Evolutionary conservation across 2,888 invertebrate species (phyloP).

Genomic region (Brachyopa scutellaris): DNA sequence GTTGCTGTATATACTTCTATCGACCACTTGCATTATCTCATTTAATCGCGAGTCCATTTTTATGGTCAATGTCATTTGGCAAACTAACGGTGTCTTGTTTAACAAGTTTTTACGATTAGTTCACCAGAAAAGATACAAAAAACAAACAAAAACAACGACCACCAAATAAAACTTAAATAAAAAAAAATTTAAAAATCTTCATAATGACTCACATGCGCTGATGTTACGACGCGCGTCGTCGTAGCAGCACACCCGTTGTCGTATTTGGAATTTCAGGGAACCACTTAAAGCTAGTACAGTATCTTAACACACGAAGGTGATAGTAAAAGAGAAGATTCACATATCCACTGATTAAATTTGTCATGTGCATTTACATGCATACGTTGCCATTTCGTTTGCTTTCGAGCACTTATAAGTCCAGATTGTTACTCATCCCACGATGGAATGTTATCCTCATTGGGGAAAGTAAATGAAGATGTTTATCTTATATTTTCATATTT

Average conservation of each 20-base stretch:
- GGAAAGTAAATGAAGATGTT: no score
- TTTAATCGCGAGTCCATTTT: conserved; percentile 27
- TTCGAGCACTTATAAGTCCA: no score
- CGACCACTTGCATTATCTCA: not conserved
- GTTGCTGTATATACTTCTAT: no score
- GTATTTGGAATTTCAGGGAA: conserved; percentile 20
- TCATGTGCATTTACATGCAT: conserved; percentile 6
- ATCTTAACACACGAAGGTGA: no score
- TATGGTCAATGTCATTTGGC: conserved; percentile 60
- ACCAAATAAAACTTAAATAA: not conserved
- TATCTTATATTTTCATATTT: no score
- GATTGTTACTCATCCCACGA: no score
- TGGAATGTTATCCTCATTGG: no score
- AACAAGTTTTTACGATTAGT: conserved; percentile 47
- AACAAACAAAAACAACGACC: not conserved
- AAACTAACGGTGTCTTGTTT: conserved; percentile 54
- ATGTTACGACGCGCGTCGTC: not conserved
- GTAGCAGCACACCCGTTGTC: not conserved
- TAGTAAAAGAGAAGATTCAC: no score
- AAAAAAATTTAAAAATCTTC: not conserved
- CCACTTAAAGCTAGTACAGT: not conserved
- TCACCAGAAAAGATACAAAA: not conserved
- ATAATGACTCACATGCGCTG: conserved; percentile 15
- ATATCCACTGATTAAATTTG: conserved; percentile 14
- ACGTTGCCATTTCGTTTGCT: no score